Conservation (phyloP, 2,888 invertebrate species). For the Drosophila tripunctata region DNA sequence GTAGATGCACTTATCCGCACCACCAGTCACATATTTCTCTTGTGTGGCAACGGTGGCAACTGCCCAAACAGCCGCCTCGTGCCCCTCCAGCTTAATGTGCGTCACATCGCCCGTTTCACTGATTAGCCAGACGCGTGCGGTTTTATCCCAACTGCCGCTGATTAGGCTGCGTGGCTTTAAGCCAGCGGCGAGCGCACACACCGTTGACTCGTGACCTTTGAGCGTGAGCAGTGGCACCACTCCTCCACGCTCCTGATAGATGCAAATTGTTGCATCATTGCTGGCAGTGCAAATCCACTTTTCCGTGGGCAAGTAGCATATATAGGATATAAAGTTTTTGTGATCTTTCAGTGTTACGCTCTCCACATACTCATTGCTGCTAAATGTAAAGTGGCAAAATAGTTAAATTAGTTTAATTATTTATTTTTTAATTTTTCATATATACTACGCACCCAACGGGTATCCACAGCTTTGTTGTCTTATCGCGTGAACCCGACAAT, state of each 20-base stretch:
- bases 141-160: constrained; percentile 97
- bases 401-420: no score
- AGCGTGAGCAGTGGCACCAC: constrained; percentile 88
- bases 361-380: constrained; percentile 88
- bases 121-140: constrained; percentile 92
- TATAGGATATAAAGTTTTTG: constrained; percentile 92
- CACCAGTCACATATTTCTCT: constrained; percentile 89
- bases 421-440: no score
- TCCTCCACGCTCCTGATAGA: constrained; percentile 90
- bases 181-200: constrained; percentile 85
- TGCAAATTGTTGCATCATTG: constrained; percentile 93
- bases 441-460: constrained; percentile 88
- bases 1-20: constrained; percentile 95
- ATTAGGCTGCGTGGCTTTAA: constrained; percentile 86
- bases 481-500: constrained; percentile 95
- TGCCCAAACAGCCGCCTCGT: constrained; percentile 95
- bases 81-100: constrained; percentile 87
- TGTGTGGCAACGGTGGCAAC: constrained; percentile 85
- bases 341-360: constrained; percentile 91
- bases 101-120: constrained; percentile 85
- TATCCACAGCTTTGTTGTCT: constrained; percentile 94
- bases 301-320: constrained; percentile 90
- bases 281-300: constrained; percentile 94
- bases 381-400: no score
- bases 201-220: constrained; percentile 88